Conservation (phyloP, 2,113 vertebrate species). For the Trichomycterus rosablanca region DNA sequence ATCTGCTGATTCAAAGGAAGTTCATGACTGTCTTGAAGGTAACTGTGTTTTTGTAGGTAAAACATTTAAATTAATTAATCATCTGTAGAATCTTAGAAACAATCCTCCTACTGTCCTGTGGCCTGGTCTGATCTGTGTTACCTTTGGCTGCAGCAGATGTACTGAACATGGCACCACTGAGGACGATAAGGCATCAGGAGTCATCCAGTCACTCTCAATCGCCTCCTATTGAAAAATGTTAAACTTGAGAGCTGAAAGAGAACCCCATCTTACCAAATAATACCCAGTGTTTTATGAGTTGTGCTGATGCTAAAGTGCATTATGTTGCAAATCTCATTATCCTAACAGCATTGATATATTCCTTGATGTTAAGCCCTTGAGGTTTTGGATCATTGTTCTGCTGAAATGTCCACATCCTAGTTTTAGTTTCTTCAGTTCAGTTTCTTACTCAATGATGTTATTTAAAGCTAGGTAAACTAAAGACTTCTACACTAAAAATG, state of each 20-base stretch:
- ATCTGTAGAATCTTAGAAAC: conserved; percentile 61
- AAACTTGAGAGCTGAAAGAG: conserved; percentile 27
- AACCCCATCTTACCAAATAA: conserved; percentile 2
- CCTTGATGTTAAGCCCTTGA: conserved; percentile 3
- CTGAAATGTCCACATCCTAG: no score
- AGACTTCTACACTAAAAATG: conserved; percentile 8
- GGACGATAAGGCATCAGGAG: conserved; percentile 61
- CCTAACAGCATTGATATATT: conserved; percentile 20
- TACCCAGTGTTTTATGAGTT: neutral
- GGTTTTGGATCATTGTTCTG: neutral
- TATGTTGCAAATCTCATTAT: conserved; percentile 21
- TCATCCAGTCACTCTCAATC: conserved; percentile 74
- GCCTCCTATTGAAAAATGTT: conserved; percentile 58
- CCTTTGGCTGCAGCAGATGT: conserved; percentile 74
- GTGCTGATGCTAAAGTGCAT: conserved; percentile 18
- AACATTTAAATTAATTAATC: conserved; percentile 83
- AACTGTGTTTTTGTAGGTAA: conserved; percentile 81
- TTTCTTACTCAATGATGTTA: neutral
- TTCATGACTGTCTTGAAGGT: conserved; percentile 74
- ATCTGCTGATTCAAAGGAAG: conserved; percentile 80
- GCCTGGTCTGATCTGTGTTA: conserved; percentile 72
- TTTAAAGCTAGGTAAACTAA: conserved; percentile 20
- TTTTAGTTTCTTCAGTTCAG: no score
- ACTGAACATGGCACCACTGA: conserved; percentile 59
- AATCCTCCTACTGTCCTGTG: conserved; percentile 51